Evolutionary conservation across 1,140 invertebrate genomes (phyloP).

Genomic region (Lepidurus apus): DNA sequence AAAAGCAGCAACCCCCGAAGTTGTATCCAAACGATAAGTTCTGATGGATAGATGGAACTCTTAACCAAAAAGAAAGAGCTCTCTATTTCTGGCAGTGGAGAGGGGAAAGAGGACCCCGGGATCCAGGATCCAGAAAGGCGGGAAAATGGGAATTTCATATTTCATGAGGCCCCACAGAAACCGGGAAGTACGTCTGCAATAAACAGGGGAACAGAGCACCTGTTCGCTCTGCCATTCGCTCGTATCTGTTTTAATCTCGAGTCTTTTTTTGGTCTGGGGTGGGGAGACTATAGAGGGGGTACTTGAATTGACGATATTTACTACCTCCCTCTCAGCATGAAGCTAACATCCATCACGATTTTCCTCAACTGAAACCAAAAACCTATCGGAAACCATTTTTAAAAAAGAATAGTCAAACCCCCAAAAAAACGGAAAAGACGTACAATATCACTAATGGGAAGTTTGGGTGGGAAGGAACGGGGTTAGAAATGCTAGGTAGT

Average conservation of each 20-base stretch:
- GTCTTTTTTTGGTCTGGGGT: not conserved
- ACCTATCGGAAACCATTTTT: not conserved
- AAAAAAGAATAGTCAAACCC: too few relatives aligned
- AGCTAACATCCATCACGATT: constrained; percentile 7
- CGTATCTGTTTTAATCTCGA: not conserved
- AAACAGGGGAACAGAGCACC: not conserved
- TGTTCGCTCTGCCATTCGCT: not conserved
- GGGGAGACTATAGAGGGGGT: not conserved
- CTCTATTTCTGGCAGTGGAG: not conserved
- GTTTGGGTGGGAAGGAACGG: not conserved
- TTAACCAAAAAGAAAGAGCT: too few relatives aligned
- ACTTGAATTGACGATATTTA: not conserved
- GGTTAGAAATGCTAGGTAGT: not conserved
- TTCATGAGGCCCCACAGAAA: not conserved
- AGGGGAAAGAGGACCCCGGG: not conserved
- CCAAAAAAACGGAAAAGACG: not conserved
- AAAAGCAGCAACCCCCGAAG: too few relatives aligned
- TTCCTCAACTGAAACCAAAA: constrained; percentile 1
- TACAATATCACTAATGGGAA: constrained; percentile 15
- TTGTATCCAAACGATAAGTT: too few relatives aligned
- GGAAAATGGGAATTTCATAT: constrained; percentile 14
- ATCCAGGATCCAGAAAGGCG: not conserved
- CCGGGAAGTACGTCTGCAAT: not conserved
- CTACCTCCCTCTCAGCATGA: not conserved
- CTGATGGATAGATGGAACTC: too few relatives aligned